Base-by-base conservation (phyloP, 2,113 vertebrate genomes). In the Tylochromis polylepis region DNA sequence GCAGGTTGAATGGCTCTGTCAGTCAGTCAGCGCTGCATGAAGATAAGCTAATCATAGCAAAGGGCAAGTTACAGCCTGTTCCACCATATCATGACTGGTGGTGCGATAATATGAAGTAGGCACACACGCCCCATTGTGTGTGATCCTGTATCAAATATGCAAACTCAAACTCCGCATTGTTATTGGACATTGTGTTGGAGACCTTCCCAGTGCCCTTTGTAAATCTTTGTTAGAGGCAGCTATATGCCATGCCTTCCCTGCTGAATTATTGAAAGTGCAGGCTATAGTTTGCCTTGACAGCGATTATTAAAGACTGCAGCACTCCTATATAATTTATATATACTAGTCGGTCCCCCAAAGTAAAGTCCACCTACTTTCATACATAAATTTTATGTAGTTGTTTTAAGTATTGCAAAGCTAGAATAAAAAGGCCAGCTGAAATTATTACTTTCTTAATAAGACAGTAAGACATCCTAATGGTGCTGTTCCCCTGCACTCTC, bases 211-310 rank as follows among this genome's bases (percentile, higher is more conserved):
- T 82, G 86, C 18, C 81, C 86, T 90, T 92, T 92, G 89, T 92
- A 79, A 90, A 82, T 79, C 34, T 62, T 81, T 81, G 65, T 82
- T 79, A 22, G 70, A 80, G 81, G 53, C 90, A 92, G 87, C 85
- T 91, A 92, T 36, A 41, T 87, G 81, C 88, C 79, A 46, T 67
- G 60, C 60, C 77, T 38, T 85, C 67, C 82, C 72, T 89, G 83
- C 58, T 96, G 88, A 95, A 96, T 96, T 94, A 96, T 96, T 95
- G 20, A 95, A 88, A 89, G 79, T 79, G 51, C 88, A 81, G 60
- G 85, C 46, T 72, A 84, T 78, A 81, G 81, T 92, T 88, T 85
- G 58, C 72, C 72, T 88, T 81, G 81, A 59, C 81, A 83, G 43
- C 56, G 79, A 84, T 92, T 88, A 89, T 89, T 90, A 85, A 92